phyloP scores from a whole-genome alignment of 2,113 vertebrate genomes.

The Sclerurus mexicanus region DNA sequence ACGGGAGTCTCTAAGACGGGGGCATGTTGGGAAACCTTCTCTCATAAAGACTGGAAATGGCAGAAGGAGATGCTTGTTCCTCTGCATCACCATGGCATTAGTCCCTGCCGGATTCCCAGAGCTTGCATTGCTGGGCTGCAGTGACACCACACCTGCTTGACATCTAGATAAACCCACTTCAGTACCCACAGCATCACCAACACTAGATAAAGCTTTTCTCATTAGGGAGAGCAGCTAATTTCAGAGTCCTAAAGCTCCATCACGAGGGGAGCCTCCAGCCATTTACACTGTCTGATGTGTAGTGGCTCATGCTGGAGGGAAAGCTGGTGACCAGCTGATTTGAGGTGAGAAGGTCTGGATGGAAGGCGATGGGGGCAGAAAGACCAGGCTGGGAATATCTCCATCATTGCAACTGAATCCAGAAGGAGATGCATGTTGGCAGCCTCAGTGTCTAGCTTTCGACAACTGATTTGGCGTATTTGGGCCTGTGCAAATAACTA shows the following conservation, averaged over 20 bases:
- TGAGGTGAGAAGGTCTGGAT: neutral
- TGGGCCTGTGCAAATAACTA: conserved; percentile 12
- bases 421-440: conserved; percentile 41
- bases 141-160: neutral
- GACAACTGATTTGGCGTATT: conserved; percentile 24
- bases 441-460: conserved; percentile 34
- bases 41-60: neutral
- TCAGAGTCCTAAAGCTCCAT: neutral
- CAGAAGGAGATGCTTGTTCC: neutral
- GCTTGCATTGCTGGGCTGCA: neutral
- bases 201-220: neutral
- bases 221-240: neutral
- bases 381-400: neutral
- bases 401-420: neutral
- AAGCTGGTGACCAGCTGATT: neutral
- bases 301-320: neutral
- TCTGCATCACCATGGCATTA: neutral
- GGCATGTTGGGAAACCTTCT: neutral
- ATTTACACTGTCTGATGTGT: neutral
- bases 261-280: neutral
- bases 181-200: neutral
- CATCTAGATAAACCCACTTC: neutral
- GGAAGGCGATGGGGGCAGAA: neutral
- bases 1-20: neutral
- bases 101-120: neutral